These are phyloP conservation scores for Caenorhabditis inopinata DNA, from an alignment of 1,140 invertebrate species.

Conservation along the genomic window DNA sequence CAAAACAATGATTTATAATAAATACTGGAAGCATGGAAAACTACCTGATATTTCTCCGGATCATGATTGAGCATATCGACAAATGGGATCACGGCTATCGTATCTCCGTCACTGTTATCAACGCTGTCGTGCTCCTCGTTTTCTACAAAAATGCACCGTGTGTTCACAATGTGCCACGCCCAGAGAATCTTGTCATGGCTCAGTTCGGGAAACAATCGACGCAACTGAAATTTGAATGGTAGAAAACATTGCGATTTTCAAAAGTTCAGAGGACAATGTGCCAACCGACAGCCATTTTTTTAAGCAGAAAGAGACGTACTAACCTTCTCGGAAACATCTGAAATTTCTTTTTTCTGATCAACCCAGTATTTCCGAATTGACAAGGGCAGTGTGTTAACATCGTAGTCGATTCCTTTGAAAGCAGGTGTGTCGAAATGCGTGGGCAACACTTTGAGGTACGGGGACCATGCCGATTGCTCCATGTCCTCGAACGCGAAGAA, in stretches of 20 bases:
- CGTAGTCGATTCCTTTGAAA: constrained; percentile 39
- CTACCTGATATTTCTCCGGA: background rate
- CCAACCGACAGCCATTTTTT: too few relatives aligned
- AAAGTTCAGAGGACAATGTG: too few relatives aligned
- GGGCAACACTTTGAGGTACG: constrained; percentile 51
- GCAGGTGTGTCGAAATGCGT: constrained; percentile 39
- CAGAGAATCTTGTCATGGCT: constrained; percentile 62
- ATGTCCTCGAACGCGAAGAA: constrained; percentile 45
- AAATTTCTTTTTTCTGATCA: constrained; percentile 44
- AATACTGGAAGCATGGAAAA: too few relatives aligned
- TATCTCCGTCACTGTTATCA: constrained; percentile 63
- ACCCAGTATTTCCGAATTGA: constrained; percentile 16
- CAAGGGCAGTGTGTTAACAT: constrained; percentile 27
- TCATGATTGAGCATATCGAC: constrained; percentile 80
- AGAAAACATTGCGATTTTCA: too few relatives aligned
- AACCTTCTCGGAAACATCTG: constrained; percentile 22
- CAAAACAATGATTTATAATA: constrained; percentile 42
- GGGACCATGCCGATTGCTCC: constrained; percentile 38
- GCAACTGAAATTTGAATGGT: background rate
- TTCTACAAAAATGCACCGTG: constrained; percentile 73
- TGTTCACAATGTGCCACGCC: constrained; percentile 78
- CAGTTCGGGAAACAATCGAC: background rate
- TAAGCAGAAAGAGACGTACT: too few relatives aligned
- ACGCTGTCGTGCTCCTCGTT: constrained; percentile 41
- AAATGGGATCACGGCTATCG: constrained; percentile 76